Evolutionary conservation across 2,797 vertebrate genomes (phyloP).

Genomic region (Picus viridis): DNA sequence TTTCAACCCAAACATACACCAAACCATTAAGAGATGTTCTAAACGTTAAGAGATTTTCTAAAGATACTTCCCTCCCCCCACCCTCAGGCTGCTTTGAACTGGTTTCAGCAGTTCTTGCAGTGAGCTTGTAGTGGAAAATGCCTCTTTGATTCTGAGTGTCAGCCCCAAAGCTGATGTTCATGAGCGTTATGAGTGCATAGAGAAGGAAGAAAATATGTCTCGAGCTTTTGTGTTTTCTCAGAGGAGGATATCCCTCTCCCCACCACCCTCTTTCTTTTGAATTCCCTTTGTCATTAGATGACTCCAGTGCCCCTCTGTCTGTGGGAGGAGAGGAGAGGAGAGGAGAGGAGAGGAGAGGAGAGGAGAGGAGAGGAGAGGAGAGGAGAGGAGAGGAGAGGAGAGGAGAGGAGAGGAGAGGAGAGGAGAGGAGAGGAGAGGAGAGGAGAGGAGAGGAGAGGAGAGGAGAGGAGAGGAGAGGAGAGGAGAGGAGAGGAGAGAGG

Average conservation of each 20-base stretch:
- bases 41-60: background rate
- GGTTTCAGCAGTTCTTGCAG: constrained; percentile 8
- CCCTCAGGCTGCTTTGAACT: background rate
- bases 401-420: no score
- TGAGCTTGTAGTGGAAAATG: background rate
- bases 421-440: no score
- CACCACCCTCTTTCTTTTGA: background rate
- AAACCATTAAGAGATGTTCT: background rate
- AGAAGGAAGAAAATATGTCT: background rate
- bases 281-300: background rate
- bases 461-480: no score
- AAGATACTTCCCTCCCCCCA: background rate
- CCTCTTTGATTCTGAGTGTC: background rate
- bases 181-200: background rate
- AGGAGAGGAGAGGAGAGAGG: no score
- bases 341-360: no score
- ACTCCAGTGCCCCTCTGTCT: background rate
- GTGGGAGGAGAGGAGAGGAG: background rate
- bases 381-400: no score
- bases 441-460: no score
- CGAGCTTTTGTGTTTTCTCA: constrained; percentile 1
- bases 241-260: background rate
- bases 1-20: background rate
- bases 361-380: no score
- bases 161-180: background rate